phyloP scores from a whole-genome alignment of 2,888 invertebrate species.

The Julus scanicus region DNA sequence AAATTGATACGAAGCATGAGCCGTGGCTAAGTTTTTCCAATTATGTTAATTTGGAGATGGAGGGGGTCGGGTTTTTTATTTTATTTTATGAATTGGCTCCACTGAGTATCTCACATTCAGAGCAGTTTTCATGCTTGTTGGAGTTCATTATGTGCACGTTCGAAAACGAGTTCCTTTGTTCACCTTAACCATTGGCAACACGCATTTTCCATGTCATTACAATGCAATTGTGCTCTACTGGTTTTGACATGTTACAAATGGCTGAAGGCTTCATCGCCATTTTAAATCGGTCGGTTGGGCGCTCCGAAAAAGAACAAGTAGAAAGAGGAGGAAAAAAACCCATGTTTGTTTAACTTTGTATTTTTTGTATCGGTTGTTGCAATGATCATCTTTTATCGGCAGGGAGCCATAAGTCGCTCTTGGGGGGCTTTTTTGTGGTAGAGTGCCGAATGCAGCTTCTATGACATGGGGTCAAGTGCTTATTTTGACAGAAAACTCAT shows the following conservation, averaged over 20 bases:
- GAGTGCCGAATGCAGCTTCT: conserved; percentile 28
- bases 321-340: not conserved
- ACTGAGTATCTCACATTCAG: conserved; percentile 34
- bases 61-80: not conserved
- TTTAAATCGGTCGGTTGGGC: conserved; percentile 10
- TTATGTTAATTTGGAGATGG: not conserved
- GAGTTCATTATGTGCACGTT: conserved; percentile 35
- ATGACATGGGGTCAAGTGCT: conserved; percentile 49
- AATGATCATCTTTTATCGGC: conserved; percentile 42
- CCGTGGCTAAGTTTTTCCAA: conserved; percentile 32
- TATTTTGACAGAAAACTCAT: conserved; percentile 49
- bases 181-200: conserved; percentile 35
- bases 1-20: not conserved
- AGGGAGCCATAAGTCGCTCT: conserved; percentile 42
- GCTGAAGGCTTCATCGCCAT: conserved; percentile 42
- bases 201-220: conserved; percentile 39
- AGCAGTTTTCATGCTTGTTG: conserved; percentile 42
- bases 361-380: conserved; percentile 27
- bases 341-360: not conserved
- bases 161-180: conserved; percentile 34
- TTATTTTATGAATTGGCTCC: not conserved
- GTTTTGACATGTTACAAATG: conserved; percentile 42
- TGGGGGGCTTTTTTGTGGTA: conserved; percentile 37
- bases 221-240: conserved; percentile 42
- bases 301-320: not conserved